phyloP scores from a whole-genome alignment of 1,140 invertebrate genomes.

The Ylistrum balloti region DNA sequence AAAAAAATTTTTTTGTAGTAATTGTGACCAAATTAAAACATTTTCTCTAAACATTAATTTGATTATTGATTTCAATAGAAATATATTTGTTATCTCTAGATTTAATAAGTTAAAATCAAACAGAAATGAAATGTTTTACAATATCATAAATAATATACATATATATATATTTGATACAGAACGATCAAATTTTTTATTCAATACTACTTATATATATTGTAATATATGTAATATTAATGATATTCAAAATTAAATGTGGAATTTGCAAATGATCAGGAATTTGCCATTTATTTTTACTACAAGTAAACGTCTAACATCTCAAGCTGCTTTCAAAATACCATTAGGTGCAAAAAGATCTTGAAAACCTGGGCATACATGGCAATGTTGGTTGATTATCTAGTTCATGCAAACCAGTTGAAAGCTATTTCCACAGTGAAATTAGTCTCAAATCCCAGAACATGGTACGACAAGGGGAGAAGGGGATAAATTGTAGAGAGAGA shows the following conservation, averaged over 20 bases:
- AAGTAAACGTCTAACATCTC: background rate
- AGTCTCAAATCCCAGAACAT: background rate
- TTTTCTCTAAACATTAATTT: no score
- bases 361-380: background rate
- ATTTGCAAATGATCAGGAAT: background rate
- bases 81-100: no score
- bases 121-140: no score
- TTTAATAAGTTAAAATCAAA: no score
- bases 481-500: background rate
- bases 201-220: background rate
- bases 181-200: background rate
- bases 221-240: background rate
- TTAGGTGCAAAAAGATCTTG: background rate
- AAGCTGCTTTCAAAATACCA: conserved; percentile 17
- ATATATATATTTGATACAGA: background rate
- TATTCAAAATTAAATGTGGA: background rate
- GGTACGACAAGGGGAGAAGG: background rate
- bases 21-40: no score
- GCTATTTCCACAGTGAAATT: background rate
- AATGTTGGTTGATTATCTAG: background rate
- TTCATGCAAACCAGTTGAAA: conserved; percentile 17
- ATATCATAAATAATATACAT: no score
- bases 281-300: background rate
- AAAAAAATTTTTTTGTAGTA: no score
- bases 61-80: no score